Base-by-base conservation (phyloP, 2,888 invertebrate species). In the Desoria tigrina region DNA sequence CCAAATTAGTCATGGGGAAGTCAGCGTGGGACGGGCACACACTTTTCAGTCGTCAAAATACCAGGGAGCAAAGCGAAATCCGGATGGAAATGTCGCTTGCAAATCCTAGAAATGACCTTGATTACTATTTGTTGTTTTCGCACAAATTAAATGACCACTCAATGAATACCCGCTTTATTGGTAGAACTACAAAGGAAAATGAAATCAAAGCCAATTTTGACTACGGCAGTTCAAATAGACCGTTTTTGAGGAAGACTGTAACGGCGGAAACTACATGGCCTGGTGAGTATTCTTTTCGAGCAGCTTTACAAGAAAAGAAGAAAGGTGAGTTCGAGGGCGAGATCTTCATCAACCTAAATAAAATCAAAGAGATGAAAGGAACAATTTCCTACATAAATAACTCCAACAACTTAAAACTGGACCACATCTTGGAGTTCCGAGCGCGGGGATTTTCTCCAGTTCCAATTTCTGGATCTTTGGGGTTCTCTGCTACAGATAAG, bases 1-100 rank as follows among this genome's bases (percentile, higher is more conserved):
- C 71, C 9, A 70, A 72, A 56, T 58, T 77, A 27, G 72, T 69
- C 0, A 59, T 77, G 49, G 78, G 78, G 1, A 70, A 76, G 39
- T 70, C 73, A 6, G 60, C 66, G 14, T 79, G 78, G 78, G 73
- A 75, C 50, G 73, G 74, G 21, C 76, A 77, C 26, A 77, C 77
- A 39, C 24, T 77, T 32, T 78, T 77, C 68, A 77, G 75, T 37
- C 67, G 72, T 42, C 74, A 75, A 61, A 54, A 67, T 16, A 55
- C 66, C 24, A 57, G 64, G 2, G 72, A 68, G n/a, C 70, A 72
- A 18, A 68, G 68, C 3, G 76, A 78, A 42, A 61, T 77, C 21
- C 68, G 71, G 14, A 23, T 77, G 3, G 66, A 74, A 42, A 42
- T 73, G 2, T 74, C 72, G 4, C 58, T 79, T 7, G 28, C 59